Conservation (phyloP, 2,888 invertebrate species). For the Stegophylla sp. region DNA sequence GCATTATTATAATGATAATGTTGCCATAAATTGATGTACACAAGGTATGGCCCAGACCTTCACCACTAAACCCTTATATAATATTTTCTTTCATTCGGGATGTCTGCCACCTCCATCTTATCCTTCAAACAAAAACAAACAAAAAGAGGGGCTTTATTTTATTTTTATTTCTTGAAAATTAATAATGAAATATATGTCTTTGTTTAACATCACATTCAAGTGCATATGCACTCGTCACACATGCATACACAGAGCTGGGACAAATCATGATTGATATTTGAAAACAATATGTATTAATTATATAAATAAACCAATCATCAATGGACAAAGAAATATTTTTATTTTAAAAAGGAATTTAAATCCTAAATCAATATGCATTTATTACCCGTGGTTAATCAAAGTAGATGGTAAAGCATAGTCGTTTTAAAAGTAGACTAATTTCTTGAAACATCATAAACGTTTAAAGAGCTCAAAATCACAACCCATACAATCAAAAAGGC, state of each 20-base stretch:
- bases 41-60: conserved; percentile 50
- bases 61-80: conserved; percentile 53
- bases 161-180: conserved; percentile 53
- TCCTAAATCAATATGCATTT: conserved; percentile 26
- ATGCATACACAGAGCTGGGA: conserved; percentile 58
- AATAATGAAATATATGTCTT: conserved; percentile 47
- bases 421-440: conserved; percentile 43
- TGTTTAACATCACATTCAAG: conserved; percentile 47
- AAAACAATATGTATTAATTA: conserved; percentile 26
- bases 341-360: conserved; percentile 16
- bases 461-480: conserved; percentile 38
- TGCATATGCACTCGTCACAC: conserved; percentile 50
- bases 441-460: conserved; percentile 3
- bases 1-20: conserved; percentile 49
- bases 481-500: conserved; percentile 26
- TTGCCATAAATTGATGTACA: conserved; percentile 50
- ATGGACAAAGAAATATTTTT: conserved; percentile 26
- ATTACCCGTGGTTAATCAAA: conserved; percentile 7
- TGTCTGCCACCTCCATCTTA: conserved; percentile 59
- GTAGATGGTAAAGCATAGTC: conserved; percentile 37
- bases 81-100: conserved; percentile 47
- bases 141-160: conserved; percentile 58
- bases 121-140: conserved; percentile 59
- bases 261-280: conserved; percentile 53
- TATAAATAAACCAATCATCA: conserved; percentile 30